Percentiles rank a stretch among this genome's conserved stretches.
Evolutionary conservation across 2,888 invertebrate genomes (phyloP).

Genomic region (Tipula vernalis): DNA sequence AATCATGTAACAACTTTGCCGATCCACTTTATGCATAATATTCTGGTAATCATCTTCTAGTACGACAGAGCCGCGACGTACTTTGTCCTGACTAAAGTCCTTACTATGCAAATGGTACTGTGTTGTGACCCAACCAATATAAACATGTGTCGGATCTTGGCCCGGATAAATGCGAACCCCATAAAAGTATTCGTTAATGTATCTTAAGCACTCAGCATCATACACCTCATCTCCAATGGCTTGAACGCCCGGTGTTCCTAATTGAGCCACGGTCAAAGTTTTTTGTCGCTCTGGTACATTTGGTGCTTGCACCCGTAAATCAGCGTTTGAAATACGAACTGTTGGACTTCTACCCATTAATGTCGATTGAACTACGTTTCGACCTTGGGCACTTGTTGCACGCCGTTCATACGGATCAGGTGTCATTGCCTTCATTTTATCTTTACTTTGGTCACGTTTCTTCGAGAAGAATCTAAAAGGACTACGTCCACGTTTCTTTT

Average conservation of each 20-base stretch:
- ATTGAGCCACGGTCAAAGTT: conserved; percentile 55
- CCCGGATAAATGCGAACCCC: conserved; percentile 44
- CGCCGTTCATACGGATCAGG: conserved; percentile 43
- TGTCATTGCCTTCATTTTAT: conserved; percentile 51
- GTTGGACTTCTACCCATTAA: conserved; percentile 37
- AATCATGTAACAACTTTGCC: conserved; percentile 96
- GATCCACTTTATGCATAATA: conserved; percentile 68
- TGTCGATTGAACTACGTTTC: conserved; percentile 36
- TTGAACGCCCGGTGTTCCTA: conserved; percentile 59
- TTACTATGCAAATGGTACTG: conserved; percentile 88
- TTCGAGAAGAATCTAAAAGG: conserved; percentile 88
- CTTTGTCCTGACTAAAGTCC: conserved; percentile 79
- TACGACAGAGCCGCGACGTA: conserved; percentile 67
- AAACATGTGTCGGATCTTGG: conserved; percentile 49
- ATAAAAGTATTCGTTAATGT: conserved; percentile 97
- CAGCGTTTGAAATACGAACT: conserved; percentile 37
- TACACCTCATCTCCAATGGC: conserved; percentile 77
- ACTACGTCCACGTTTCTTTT: conserved; percentile 73
- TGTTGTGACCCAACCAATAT: conserved; percentile 98
- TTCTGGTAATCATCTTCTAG: conserved; percentile 70
- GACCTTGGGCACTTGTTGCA: conserved; percentile 33
- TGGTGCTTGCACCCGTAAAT: conserved; percentile 48
- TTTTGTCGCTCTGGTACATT: conserved; percentile 56
- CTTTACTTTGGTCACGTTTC: conserved; percentile 60
- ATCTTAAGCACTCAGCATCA: conserved; percentile 72